Percentiles rank a stretch among this genome's conserved stretches.
Evolutionary conservation across 2,888 invertebrate genomes (phyloP).

Genomic region (Pyralis farinalis): DNA sequence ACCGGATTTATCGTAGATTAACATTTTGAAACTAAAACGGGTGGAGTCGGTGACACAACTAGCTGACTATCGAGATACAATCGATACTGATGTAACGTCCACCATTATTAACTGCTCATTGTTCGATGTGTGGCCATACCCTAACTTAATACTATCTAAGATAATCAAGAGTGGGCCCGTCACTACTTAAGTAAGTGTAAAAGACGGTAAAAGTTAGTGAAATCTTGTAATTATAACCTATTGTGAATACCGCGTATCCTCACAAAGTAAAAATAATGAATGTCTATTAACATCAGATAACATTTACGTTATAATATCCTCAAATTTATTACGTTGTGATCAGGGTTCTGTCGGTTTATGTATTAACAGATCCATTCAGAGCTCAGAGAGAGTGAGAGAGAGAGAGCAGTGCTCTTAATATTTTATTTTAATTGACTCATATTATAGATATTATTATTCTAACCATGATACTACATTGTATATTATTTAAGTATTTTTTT

Average conservation of each 20-base stretch:
- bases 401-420: too few species aligned
- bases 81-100: slow-evolving; percentile 6
- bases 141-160: background rate
- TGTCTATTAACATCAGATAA: background rate
- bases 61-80: background rate
- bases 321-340: background rate
- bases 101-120: slow-evolving; percentile 7
- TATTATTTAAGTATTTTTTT: too few species aligned
- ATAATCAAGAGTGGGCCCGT: background rate
- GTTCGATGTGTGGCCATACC: slow-evolving; percentile 4
- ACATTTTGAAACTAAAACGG: slow-evolving; percentile 10
- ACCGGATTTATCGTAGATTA: slow-evolving; percentile 6
- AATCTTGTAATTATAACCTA: slow-evolving; percentile 3
- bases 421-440: too few species aligned
- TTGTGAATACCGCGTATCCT: background rate
- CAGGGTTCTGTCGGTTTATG: background rate
- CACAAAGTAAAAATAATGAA: slow-evolving; percentile 2
- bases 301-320: background rate
- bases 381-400: too few species aligned
- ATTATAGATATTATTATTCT: too few species aligned
- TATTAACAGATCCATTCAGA: too few species aligned
- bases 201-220: background rate
- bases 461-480: too few species aligned
- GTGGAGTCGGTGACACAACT: slow-evolving; percentile 5
- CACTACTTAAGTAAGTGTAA: background rate